Conservation (phyloP, 2,888 invertebrate genomes). For the Philereme transversata region DNA sequence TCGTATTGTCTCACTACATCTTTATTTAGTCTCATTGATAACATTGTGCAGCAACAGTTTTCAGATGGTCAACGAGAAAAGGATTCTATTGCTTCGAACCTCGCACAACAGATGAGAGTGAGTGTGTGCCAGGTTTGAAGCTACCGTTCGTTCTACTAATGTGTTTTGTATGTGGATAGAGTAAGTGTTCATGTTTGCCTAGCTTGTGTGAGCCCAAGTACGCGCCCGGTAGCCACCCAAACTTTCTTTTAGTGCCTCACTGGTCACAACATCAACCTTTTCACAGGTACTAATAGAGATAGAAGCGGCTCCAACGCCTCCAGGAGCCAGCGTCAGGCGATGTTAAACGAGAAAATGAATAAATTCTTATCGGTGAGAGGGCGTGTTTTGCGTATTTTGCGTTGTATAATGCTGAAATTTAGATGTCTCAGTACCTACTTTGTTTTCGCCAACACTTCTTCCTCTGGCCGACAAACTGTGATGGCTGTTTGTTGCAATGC, state of each 20-base stretch:
- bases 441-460: slow-evolving; percentile 69
- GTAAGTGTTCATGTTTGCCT: slow-evolving; percentile 26
- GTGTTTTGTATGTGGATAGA: slow-evolving; percentile 38
- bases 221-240: slow-evolving; percentile 66
- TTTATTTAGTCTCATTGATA: slow-evolving; percentile 35
- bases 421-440: slow-evolving; percentile 69
- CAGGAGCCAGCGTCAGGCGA: slow-evolving; percentile 92
- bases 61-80: slow-evolving; percentile 37
- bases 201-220: slow-evolving; percentile 47
- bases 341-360: slow-evolving; percentile 96
- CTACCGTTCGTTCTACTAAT: slow-evolving; percentile 52
- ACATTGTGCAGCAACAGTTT: slow-evolving; percentile 34
- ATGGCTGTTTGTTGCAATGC: slow-evolving; percentile 64
- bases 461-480: slow-evolving; percentile 70
- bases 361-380: slow-evolving; percentile 95
- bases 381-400: slow-evolving; percentile 55
- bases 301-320: slow-evolving; percentile 86
- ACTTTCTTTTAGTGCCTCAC: slow-evolving; percentile 43
- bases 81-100: slow-evolving; percentile 33
- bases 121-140: slow-evolving; percentile 52
- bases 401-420: slow-evolving; percentile 51
- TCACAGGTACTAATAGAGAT: slow-evolving; percentile 85
- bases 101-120: slow-evolving; percentile 48
- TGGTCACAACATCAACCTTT: slow-evolving; percentile 77
- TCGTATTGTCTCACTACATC: slow-evolving; percentile 37